Evolutionary conservation across 2,888 invertebrate species (phyloP), one percentile per base, ranked within the genome.

Genomic region (Hemistola chrysoprasaria): DNA sequence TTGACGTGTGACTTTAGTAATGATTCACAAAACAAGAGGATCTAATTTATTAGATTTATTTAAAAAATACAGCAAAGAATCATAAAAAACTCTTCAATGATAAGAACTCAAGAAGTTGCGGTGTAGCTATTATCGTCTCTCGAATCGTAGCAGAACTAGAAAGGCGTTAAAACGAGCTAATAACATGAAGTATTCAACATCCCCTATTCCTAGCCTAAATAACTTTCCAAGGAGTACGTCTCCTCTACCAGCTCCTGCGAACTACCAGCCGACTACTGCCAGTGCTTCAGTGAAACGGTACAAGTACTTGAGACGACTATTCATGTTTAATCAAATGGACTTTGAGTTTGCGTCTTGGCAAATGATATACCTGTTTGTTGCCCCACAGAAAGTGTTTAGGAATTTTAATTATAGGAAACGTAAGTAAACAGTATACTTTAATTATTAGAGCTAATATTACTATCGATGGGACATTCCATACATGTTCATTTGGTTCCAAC

Each of bases 341-440:
- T 99, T 99, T 87, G 98, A 99, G 77, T 99, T 98, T 89, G 99
- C 99, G 0, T 90, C 95, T n/a, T 99, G 99, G 99, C 99, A 99
- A 91, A 98, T 99, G 97, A 81, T 98, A 0, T 98, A 98, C 77
- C 89, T 99, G 49, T 96, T 99, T 71, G 91, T 95, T 40, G 92
- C 97, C 0, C 99, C 99, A 8, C 98, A 98, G 70, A 98, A 97
- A 91, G 98, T 99, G 22, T 98, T 98, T 76, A 92, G 98, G 73
- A 98, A 98, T 87, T 98, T 98, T 79, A 95, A 97, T 69, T 98
- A 98, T 90, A 93, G 99, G 75, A 99, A 99, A 92, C 96, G 98
- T 97, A 90, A 92, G 94, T 91, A 50, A 16, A 16, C 16, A 16
- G 2, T 16, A 4, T 16, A n/a, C n/a, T n/a, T n/a, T n/a, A n/a